Conservation (phyloP, 2,113 vertebrate genomes). For the Ceyx melanurus region DNA sequence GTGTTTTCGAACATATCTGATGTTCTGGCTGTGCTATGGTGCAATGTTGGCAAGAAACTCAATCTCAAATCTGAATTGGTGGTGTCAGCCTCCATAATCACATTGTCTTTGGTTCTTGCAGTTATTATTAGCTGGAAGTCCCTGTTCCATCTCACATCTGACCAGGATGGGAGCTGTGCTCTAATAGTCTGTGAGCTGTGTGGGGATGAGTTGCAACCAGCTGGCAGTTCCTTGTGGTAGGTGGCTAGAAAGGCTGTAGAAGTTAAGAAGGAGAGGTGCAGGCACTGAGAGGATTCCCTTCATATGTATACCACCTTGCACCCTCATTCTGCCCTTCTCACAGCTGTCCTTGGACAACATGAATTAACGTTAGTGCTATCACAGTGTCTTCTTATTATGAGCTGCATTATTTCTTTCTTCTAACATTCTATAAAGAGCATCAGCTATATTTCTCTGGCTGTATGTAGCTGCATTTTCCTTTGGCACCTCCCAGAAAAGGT, state of each 20-base stretch:
- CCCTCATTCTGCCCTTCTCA: not conserved
- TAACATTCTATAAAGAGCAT: not conserved
- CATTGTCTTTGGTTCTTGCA: not conserved
- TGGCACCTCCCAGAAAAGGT: not conserved
- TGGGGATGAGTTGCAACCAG: not conserved
- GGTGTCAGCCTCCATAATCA: not conserved
- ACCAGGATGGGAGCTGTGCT: not conserved
- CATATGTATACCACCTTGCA: not conserved
- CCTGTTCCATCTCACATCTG: not conserved
- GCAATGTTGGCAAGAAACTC: rapidly evolving
- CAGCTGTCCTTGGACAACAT: not conserved
- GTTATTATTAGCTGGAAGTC: not conserved
- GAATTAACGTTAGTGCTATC: not conserved
- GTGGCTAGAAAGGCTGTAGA: not conserved
- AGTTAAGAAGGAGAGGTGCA: not conserved
- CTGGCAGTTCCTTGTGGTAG: not conserved
- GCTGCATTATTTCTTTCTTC: not conserved
- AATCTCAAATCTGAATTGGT: not conserved
- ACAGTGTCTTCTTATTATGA: not conserved
- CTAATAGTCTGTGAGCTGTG: rapidly evolving
- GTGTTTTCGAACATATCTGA: not conserved
- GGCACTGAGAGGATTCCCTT: not conserved
- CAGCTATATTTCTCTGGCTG: not conserved
- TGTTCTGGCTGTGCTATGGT: not conserved
- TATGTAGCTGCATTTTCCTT: not conserved